Conservation (phyloP, 2,113 vertebrate species). For the Notarius lentiginosus region DNA sequence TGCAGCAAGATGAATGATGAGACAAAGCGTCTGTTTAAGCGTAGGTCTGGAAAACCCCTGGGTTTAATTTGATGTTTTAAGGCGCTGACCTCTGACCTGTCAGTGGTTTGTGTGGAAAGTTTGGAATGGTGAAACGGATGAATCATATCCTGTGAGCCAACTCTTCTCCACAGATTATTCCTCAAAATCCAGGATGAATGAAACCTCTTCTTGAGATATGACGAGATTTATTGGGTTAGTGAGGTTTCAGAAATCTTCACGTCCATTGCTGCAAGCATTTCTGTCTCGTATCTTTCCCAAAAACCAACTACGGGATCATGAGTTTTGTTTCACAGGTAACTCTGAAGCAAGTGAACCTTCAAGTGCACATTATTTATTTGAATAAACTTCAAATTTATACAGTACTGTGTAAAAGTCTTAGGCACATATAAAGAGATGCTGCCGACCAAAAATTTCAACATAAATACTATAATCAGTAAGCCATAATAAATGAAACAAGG, state of each 20-base stretch:
- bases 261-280: neutral
- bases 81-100: conserved; percentile 13
- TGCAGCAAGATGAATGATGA: neutral
- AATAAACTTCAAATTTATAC: neutral
- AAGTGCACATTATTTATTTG: neutral
- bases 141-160: conserved; percentile 31
- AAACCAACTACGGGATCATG: neutral
- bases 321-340: neutral
- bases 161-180: neutral
- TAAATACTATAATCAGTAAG: no score
- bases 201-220: neutral
- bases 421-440: no score
- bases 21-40: neutral
- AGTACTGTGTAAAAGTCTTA: neutral
- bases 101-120: neutral
- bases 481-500: no score
- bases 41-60: conserved; percentile 18
- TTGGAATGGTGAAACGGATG: conserved; percentile 17
- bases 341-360: neutral
- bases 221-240: neutral
- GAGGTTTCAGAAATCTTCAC: neutral
- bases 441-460: no score
- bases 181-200: no score
- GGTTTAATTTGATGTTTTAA: conserved; percentile 8
- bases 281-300: neutral